Percentiles rank a stretch among this genome's conserved stretches.
Evolutionary conservation across 2,888 invertebrate species (phyloP).

Genomic region (Muschampia plurimacula): DNA sequence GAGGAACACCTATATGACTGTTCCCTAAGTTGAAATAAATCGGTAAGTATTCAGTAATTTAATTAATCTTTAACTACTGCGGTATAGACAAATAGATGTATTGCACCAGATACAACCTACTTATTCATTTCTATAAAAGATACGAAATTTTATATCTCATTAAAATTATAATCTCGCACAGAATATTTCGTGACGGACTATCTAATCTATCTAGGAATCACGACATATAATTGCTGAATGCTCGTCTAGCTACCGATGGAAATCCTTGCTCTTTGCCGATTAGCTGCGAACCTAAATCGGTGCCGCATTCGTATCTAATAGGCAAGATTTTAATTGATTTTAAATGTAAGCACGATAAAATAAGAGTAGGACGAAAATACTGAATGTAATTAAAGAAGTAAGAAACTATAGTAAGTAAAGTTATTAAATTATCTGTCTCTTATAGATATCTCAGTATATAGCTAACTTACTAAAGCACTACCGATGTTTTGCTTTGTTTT

Average conservation of each 20-base stretch:
- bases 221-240: conserved; percentile 59
- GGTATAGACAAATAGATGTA: too few species aligned
- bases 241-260: conserved; percentile 35
- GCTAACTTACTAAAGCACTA: too few species aligned
- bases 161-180: conserved; percentile 17
- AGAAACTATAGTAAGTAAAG: too few species aligned
- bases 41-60: too few species aligned
- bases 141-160: neutral
- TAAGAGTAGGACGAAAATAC: neutral
- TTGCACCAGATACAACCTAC: too few species aligned
- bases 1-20: too few species aligned
- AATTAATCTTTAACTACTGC: too few species aligned
- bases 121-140: neutral
- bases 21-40: too few species aligned
- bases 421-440: too few species aligned
- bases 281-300: conserved; percentile 30
- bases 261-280: conserved; percentile 34
- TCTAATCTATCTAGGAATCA: conserved; percentile 67
- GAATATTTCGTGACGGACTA: conserved; percentile 34
- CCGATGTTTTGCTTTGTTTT: too few species aligned
- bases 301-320: conserved; percentile 35
- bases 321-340: conserved; percentile 39
- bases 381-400: neutral
- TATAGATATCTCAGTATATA: too few species aligned
- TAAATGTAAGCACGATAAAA: conserved; percentile 30